Evolutionary conservation across 2,888 invertebrate genomes (phyloP), one percentile per base, ranked within the genome.

Genomic region (Amphipoea oculea): DNA sequence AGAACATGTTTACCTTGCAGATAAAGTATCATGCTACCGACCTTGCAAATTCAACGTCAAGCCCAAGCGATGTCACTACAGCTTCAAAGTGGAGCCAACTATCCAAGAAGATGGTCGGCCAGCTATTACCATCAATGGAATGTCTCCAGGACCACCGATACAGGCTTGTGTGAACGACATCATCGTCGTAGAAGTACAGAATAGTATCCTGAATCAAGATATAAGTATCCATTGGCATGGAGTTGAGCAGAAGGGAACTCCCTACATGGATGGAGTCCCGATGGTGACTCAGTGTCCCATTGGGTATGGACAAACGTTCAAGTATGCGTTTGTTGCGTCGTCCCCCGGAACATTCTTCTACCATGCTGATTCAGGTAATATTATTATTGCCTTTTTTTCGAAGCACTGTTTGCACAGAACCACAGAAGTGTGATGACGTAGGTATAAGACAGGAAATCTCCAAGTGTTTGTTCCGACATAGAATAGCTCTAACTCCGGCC

Each of bases 171-270:
- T 98, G 71, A 98, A 98, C 89, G 98, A 98, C 90, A 97, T 98
- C 60, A 95, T 98, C 4, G 97, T 98, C 0, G 98, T 98, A 0
- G 98, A 98, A 92, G 98, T 98, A 1, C 96, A 97, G 73, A 98
- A 98, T 91, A 97, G 97, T 89, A 95, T 98, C 76, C 97, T 98
- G 0, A 98, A 98, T 48, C 97, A 98, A 90, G 98, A 98, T 73
- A 93, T 98, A 1, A 97, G 98, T 12, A 96, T 99, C 17, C 98
- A 99, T 92, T 99, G 98, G 98, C 98, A 98, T 90, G 99, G 98
- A 0, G 79, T 97, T 7, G 95, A 96, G 51, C 97, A 97, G 93
- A 94, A 97, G 89, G 97, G 97, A 51, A 97, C 98, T 4, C 98
- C 98, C 0, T 98, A 97, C 89, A 98, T 98, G 98, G 98, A 98